Evolutionary conservation across 2,888 invertebrate genomes (phyloP).

Genomic region (Ramazzottius varieornatus): DNA sequence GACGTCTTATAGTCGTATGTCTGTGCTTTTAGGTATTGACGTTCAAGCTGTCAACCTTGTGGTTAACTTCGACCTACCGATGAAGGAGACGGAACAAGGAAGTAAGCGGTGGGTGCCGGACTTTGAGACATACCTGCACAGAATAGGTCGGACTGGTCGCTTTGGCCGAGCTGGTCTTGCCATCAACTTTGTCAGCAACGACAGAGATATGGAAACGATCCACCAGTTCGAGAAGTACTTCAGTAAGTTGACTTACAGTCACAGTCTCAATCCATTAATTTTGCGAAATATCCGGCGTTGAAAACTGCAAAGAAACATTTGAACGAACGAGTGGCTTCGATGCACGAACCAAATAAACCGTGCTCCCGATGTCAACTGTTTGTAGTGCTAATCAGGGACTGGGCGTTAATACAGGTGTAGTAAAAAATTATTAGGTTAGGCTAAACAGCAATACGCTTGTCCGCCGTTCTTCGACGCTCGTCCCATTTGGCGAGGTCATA

Average conservation of each 20-base stretch:
- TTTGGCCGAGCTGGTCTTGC: slow-evolving; percentile 23
- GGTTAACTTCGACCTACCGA: slow-evolving; percentile 87
- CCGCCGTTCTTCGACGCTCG: no score
- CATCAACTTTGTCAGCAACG: slow-evolving; percentile 20
- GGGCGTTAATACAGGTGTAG: no score
- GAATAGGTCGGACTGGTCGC: slow-evolving; percentile 23
- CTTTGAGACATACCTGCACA: slow-evolving; percentile 23
- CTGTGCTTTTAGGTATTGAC: slow-evolving; percentile 90
- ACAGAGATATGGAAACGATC: not conserved
- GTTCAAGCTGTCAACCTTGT: slow-evolving; percentile 91
- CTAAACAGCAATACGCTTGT: no score
- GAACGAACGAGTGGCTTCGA: no score
- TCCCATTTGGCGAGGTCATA: no score
- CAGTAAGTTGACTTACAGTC: not conserved
- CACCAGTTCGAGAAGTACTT: not conserved
- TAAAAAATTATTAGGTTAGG: no score
- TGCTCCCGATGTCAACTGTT: no score
- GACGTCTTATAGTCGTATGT: no score
- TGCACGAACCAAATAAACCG: no score
- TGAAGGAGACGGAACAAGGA: slow-evolving; percentile 26
- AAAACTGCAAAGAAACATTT: no score
- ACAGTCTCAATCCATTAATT: not conserved
- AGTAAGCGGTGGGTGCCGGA: slow-evolving; percentile 17
- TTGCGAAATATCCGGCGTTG: no score
- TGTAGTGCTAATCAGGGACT: no score